Conservation (phyloP, 1,140 invertebrate species). For the Agrilus planipennis region DNA sequence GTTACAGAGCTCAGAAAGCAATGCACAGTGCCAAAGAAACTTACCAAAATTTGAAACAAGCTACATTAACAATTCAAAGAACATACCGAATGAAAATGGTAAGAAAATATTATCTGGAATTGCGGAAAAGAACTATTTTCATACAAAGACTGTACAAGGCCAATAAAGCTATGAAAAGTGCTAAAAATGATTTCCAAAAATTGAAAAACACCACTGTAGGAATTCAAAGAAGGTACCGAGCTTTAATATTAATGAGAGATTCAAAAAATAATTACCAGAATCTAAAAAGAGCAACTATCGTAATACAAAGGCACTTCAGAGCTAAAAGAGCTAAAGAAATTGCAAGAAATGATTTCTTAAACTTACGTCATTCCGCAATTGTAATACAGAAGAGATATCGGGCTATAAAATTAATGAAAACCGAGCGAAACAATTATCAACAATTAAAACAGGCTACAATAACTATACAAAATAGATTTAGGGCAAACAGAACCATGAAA, state of each 20-base stretch:
- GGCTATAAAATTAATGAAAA: constrained; percentile 19
- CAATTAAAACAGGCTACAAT: constrained; percentile 13
- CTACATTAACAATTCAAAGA: constrained; percentile 28
- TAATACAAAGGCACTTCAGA: constrained; percentile 22
- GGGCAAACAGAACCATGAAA: constrained; percentile 27
- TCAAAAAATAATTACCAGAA: constrained; percentile 29
- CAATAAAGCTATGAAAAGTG: constrained; percentile 12
- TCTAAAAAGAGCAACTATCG: constrained; percentile 29
- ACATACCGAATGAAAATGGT: constrained; percentile 24
- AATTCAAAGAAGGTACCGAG: constrained; percentile 28
- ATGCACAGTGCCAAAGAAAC: constrained; percentile 9
- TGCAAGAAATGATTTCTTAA: constrained; percentile 25
- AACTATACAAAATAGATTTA: constrained; percentile 25
- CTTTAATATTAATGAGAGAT: constrained; percentile 23
- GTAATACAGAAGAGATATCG: constrained; percentile 27
- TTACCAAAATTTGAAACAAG: constrained; percentile 17
- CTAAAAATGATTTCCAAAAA: constrained; percentile 25
- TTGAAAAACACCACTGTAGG: constrained; percentile 22
- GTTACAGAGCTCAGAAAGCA: constrained; percentile 31
- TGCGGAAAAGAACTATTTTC: constrained; percentile 3
- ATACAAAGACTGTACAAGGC: constrained; percentile 8
- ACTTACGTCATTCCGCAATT: constrained; percentile 24
- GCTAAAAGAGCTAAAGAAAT: constrained; percentile 25
- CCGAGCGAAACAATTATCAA: constrained; percentile 12
- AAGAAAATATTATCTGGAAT: constrained; percentile 15